These are phyloP conservation scores for Tetranychus truncatus DNA, from an alignment of 2,888 invertebrate species.

Conservation along the genomic window DNA sequence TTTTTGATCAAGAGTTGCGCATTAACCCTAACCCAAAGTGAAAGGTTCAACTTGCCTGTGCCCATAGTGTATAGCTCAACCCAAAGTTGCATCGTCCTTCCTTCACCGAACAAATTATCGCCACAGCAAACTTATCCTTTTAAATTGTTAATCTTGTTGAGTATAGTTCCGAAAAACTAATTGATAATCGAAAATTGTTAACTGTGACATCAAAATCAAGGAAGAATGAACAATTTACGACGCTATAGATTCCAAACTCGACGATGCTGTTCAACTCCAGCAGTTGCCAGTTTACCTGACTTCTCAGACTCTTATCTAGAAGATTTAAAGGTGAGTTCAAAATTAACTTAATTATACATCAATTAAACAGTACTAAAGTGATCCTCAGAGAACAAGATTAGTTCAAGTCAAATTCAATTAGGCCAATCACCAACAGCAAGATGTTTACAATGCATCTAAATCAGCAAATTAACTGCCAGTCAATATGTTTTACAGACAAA, in stretches of 20 bases:
- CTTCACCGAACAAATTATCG: background rate
- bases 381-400: too few species aligned
- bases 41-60: background rate
- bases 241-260: conserved; percentile 26
- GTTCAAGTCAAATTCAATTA: too few species aligned
- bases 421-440: too few species aligned
- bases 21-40: background rate
- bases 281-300: conserved; percentile 28
- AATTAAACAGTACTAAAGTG: background rate
- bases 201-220: too few species aligned
- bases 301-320: conserved; percentile 28
- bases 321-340: conserved; percentile 25
- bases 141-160: background rate
- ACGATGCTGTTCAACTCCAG: conserved; percentile 28
- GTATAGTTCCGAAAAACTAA: too few species aligned
- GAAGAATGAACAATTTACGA: conserved; percentile 21
- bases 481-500: too few species aligned
- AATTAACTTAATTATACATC: background rate
- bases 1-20: background rate
- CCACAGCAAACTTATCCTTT: background rate
- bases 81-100: background rate
- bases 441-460: too few species aligned
- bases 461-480: too few species aligned
- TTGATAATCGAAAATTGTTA: too few species aligned
- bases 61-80: background rate